Evolutionary conservation across 2,113 vertebrate species (phyloP), one percentile per base, ranked within the genome.

Genomic region (Capricornis sumatraensis): DNA sequence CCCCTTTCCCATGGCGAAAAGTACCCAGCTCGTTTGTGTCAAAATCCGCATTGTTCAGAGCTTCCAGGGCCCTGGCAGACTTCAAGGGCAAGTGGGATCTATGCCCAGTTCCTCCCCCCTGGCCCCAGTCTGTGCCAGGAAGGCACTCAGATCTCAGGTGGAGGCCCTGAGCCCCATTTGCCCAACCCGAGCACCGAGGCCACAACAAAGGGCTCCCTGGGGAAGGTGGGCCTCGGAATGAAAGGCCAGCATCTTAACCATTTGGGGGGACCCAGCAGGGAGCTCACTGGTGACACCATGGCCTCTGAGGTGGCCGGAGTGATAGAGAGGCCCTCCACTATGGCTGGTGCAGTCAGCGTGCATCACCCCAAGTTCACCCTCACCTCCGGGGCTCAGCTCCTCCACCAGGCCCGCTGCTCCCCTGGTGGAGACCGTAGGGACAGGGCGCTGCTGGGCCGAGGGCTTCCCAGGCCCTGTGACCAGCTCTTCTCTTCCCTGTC

Each of bases 131-230:
- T 81, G 45, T 96, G 93, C 98, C 97, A 97, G 85, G 76, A 96
- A 97, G 93, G 96, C 92, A 86, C 96, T 97, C 85, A 71, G 87
- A 19, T 27, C 96, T 82, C 92, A 30, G 78, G 62, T n/a, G n/a
- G 89, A 78, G 27, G 58, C 57, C 17, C 27, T 0, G 0, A 1
- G 84, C 96, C 79, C 89, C 58, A 2, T 53, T 57, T 96, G 25
- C 13, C 0, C 96, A 8, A 0, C 74, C n/a, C 9, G 7, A 52
- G 87, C 76, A 2, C n/a, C 21, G 33, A 58, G 57, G 87, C 91
- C 13, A 5, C 12, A 21, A 96, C 97, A 95, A 87, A 36, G 93
- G 58, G 12, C 86, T 50, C 84, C 16, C 53, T 47, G 81, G 9
- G 60, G 88, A 64, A 16, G 7, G 64, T 52, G 67, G 47, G 53